Evolutionary conservation across 2,113 vertebrate genomes (phyloP).

Genomic region (Aegotheles bennettii): DNA sequence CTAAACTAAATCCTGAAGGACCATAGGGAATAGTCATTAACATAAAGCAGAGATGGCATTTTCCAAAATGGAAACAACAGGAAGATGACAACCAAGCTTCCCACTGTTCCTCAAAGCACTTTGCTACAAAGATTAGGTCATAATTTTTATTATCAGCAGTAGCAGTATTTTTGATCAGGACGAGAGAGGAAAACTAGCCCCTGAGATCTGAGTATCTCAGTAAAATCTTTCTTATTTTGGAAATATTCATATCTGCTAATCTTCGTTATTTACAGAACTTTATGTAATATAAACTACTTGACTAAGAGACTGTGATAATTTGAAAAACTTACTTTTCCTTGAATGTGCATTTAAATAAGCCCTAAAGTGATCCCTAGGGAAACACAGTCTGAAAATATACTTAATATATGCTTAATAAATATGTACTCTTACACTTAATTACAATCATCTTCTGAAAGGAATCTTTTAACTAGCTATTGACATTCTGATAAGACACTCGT

Average conservation of each 20-base stretch:
- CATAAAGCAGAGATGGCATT: not conserved
- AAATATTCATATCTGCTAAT: not conserved
- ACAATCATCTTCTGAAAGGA: not conserved
- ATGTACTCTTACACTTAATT: not conserved
- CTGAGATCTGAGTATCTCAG: not conserved
- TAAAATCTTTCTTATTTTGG: not conserved
- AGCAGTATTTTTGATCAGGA: not conserved
- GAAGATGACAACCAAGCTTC: not conserved
- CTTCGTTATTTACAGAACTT: not conserved
- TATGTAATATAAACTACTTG: not conserved
- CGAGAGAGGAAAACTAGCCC: not conserved
- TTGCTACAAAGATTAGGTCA: not conserved
- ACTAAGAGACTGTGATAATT: not conserved
- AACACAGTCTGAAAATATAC: not conserved
- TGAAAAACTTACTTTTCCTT: not conserved
- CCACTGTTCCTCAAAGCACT: not conserved
- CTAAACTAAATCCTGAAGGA: not conserved
- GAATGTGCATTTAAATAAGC: not conserved
- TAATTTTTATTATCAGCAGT: not conserved
- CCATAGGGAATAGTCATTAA: not conserved
- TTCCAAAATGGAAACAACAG: not conserved
- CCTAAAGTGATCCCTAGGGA: not conserved
- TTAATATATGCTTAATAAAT: not conserved
- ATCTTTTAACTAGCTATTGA: not conserved
- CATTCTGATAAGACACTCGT: not conserved